Base-by-base conservation (phyloP, 1,140 invertebrate genomes). In the Drosophila kurseongensis region DNA sequence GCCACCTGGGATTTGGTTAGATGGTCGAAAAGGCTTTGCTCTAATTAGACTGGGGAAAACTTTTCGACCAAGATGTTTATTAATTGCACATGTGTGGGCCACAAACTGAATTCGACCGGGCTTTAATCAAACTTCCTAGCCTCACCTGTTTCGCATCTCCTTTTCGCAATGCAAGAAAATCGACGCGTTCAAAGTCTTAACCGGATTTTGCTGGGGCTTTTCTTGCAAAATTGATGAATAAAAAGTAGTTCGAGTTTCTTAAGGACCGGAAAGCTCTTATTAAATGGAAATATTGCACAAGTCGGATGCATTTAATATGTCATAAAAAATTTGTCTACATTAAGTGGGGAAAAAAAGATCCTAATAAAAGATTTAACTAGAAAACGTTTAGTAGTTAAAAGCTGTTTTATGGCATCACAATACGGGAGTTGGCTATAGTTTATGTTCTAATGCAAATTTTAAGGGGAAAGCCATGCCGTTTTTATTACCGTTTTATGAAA, bases 41-140 rank as follows among this genome's bases (percentile, higher is more conserved):
- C 18, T 72, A 72, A 72, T 71, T 72, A 71, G 44, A 58, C 42
- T 42, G 68, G 68, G 68, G 52, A 58, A 71, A 71, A 69, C 51
- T 50, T 58, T 36, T 10, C 27, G 12, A 23, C 36, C 29, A 58
- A 42, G 52, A 38, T 71, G 66, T 38, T 71, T 72, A 69, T 57
- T 45, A 50, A 69, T 44, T 48, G 50, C 16, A 29, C 63, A 69
- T 48, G 47, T 69, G 65, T 71, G 44, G 44, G 27, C 42, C 44
- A 69, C 12, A 48, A 48, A 32, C 14, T 27, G 14, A n/a, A 32
- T 6, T 35, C 35, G 40, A 47, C 32, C 18, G n/a, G 32, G 32
- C 61, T 55, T 55, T 35, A 55, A 44, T 7, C 38, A 50, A 48
- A 29, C 47, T 23, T 32, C 23, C n/a, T 5, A 12, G 47, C 16